A percentile compares a stretch with the other conserved stretches of the same genome.
Evolutionary conservation across 2,113 vertebrate species (phyloP).

Genomic region (Siphamia tubifer): DNA sequence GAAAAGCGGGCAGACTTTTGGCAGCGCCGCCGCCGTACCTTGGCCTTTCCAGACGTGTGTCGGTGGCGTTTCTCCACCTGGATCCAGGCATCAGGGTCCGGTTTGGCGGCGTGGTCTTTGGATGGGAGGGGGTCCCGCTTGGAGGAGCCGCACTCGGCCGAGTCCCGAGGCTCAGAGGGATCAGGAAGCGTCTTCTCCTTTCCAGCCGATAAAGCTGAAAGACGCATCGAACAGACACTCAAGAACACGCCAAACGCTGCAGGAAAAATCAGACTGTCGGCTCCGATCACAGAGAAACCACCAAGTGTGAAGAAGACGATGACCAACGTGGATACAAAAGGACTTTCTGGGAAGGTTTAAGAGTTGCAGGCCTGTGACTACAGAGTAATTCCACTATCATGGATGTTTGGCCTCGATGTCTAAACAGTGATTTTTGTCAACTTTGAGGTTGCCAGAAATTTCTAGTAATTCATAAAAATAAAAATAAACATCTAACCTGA

Average conservation of each 20-base stretch:
- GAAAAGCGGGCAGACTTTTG: background rate
- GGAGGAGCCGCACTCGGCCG: slow-evolving; percentile 10
- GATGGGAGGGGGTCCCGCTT: slow-evolving; percentile 7
- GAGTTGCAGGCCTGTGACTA: too few relatives aligned
- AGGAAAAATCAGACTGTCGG: background rate
- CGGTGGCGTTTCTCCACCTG: slow-evolving; percentile 90
- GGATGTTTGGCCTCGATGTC: too few relatives aligned
- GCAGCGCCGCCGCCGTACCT: too few relatives aligned
- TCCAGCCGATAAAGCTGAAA: slow-evolving; percentile 58
- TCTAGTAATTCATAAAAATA: too few relatives aligned
- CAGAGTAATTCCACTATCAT: too few relatives aligned
- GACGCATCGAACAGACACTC: background rate
- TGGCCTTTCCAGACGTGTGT: slow-evolving; percentile 78
- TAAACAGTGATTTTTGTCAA: too few relatives aligned
- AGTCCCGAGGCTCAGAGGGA: slow-evolving; percentile 19
- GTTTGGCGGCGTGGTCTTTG: slow-evolving; percentile 51
- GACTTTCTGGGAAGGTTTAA: too few relatives aligned
- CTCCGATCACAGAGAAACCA: background rate
- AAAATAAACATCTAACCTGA: too few relatives aligned
- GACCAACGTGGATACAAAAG: background rate
- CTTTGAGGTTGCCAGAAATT: too few relatives aligned
- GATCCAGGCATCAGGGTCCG: slow-evolving; percentile 89
- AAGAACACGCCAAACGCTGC: background rate
- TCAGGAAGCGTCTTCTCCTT: slow-evolving; percentile 34
- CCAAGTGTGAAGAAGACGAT: background rate